Conservation (phyloP, 2,797 vertebrate species). For the Crocodylus rhombifer region DNA sequence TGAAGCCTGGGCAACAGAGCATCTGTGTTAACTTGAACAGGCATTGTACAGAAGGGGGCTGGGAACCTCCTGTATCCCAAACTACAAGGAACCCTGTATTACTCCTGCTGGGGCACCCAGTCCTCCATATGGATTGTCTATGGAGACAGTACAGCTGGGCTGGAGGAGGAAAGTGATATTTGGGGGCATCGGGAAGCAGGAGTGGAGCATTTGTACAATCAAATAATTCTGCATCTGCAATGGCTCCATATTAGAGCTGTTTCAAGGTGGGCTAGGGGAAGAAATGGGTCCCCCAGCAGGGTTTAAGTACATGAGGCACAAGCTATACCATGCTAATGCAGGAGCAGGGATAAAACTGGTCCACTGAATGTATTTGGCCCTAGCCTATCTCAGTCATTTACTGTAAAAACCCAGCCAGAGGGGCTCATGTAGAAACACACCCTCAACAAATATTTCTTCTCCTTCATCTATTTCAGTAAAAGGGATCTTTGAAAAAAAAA, state of each 20-base stretch:
- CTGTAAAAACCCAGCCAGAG: background rate
- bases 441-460: conserved; percentile 56
- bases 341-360: background rate
- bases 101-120: background rate
- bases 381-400: background rate
- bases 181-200: fast-evolving
- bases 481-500: conserved; percentile 67
- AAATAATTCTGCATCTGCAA: background rate
- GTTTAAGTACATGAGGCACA: background rate
- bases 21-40: background rate
- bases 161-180: background rate
- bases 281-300: background rate
- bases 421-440: background rate
- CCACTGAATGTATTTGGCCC: background rate
- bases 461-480: conserved; percentile 25
- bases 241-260: background rate
- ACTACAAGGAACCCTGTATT: background rate
- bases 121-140: fast-evolving
- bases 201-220: background rate
- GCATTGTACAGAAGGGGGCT: background rate
- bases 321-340: conserved; percentile 7
- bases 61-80: fast-evolving
- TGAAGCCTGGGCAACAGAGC: background rate
- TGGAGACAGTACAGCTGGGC: background rate
- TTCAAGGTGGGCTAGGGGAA: background rate